Percentiles rank a stretch among this genome's conserved stretches.
Evolutionary conservation across 2,113 vertebrate species (phyloP).

Genomic region (Datnioides undecimradiatus): DNA sequence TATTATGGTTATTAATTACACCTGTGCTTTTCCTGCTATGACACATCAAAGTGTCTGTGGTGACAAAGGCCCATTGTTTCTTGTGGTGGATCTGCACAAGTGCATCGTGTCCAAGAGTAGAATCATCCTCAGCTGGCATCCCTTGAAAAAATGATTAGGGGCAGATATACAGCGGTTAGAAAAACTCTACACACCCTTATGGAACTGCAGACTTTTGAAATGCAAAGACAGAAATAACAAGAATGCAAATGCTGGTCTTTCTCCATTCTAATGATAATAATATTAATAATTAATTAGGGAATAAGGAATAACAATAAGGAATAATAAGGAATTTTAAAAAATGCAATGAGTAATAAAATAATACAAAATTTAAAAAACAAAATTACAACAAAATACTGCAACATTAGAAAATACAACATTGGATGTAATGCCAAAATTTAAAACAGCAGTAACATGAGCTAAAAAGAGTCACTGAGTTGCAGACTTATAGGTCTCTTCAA

Average conservation of each 20-base stretch:
- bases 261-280: no score
- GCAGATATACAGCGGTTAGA: no score
- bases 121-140: conserved; percentile 18
- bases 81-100: background rate
- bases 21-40: conserved; percentile 5
- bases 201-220: no score
- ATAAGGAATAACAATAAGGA: no score
- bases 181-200: no score
- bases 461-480: background rate
- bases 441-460: background rate
- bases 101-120: conserved; percentile 10
- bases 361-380: no score
- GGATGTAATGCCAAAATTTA: background rate
- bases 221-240: no score
- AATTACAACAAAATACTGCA: background rate
- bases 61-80: conserved; percentile 21
- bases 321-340: no score
- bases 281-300: no score
- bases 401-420: background rate
- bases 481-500: background rate
- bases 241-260: no score
- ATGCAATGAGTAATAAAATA: no score
- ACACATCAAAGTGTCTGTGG: background rate
- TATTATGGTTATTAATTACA: conserved; percentile 25
- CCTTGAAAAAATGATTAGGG: background rate